phyloP scores from a whole-genome alignment of 2,888 invertebrate species.

The Euclidia mi region DNA sequence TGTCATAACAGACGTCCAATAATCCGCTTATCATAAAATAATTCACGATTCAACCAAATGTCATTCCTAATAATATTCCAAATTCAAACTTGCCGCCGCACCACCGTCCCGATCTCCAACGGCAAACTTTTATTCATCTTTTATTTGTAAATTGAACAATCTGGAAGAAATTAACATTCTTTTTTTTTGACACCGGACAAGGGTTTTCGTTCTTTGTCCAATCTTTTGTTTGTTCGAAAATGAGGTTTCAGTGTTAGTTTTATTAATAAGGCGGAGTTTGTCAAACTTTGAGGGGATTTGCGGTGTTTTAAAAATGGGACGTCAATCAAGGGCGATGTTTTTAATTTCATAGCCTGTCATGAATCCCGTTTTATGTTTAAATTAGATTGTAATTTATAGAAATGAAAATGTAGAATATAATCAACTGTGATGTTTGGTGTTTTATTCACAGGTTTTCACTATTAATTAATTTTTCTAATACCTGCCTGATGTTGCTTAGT shows the following conservation, averaged over 20 bases:
- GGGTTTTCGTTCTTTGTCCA: too few relatives aligned
- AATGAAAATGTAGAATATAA: too few relatives aligned
- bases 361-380: too few relatives aligned
- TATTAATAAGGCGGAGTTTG: constrained; percentile 17
- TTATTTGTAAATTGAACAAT: constrained; percentile 57
- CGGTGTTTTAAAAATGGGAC: constrained; percentile 2
- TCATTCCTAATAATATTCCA: background rate
- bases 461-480: too few relatives aligned
- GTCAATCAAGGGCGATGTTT: background rate
- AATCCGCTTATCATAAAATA: too few relatives aligned
- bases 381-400: background rate
- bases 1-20: too few relatives aligned
- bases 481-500: too few relatives aligned
- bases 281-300: constrained; percentile 6
- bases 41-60: too few relatives aligned
- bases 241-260: constrained; percentile 38
- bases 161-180: constrained; percentile 53
- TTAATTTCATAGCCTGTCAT: background rate
- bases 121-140: constrained; percentile 30
- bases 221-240: too few relatives aligned
- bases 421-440: too few relatives aligned
- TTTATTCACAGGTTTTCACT: too few relatives aligned
- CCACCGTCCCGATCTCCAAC: background rate
- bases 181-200: constrained; percentile 43
- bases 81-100: constrained; percentile 6